phyloP scores from a whole-genome alignment of 2,113 vertebrate genomes.

The Pseudolaguvia tuberculata region DNA sequence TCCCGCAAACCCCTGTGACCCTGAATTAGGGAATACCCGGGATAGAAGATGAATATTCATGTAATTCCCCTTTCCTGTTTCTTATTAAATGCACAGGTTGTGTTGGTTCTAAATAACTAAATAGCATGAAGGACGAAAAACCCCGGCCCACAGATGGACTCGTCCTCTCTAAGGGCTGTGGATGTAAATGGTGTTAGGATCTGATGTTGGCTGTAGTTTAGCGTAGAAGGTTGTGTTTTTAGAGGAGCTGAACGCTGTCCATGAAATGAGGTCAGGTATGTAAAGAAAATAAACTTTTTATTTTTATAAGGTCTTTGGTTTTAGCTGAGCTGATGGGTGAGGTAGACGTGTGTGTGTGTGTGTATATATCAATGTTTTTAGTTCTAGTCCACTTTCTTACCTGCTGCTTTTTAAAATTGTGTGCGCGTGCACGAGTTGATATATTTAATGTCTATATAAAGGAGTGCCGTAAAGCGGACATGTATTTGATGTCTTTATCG shows the following conservation, averaged over 20 bases:
- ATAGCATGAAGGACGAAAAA: too few species aligned
- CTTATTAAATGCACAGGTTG: too few species aligned
- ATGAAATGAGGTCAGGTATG: conserved; percentile 57
- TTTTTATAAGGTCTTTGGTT: conserved; percentile 63
- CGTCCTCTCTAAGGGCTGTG: background rate
- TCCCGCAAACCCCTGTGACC: too few species aligned
- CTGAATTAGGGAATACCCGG: too few species aligned
- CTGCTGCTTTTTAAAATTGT: conserved; percentile 54
- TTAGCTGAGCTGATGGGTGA: conserved; percentile 32
- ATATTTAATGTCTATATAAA: conserved; percentile 49
- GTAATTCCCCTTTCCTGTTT: too few species aligned
- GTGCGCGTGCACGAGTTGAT: conserved; percentile 19
- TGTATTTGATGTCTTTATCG: background rate
- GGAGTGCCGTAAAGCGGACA: background rate
- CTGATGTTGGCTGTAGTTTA: background rate
- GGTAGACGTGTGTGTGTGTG: conserved; percentile 1
- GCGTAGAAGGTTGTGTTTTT: background rate
- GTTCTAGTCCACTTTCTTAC: conserved; percentile 23
- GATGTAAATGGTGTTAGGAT: background rate
- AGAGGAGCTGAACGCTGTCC: conserved; percentile 47
- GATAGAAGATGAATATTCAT: too few species aligned
- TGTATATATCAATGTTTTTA: conserved; percentile 21
- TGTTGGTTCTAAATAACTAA: too few species aligned
- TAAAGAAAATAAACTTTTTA: conserved; percentile 49
- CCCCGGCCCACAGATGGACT: background rate